phyloP scores from a whole-genome alignment of 2,113 vertebrate species.

The Xenopus borealis region DNA sequence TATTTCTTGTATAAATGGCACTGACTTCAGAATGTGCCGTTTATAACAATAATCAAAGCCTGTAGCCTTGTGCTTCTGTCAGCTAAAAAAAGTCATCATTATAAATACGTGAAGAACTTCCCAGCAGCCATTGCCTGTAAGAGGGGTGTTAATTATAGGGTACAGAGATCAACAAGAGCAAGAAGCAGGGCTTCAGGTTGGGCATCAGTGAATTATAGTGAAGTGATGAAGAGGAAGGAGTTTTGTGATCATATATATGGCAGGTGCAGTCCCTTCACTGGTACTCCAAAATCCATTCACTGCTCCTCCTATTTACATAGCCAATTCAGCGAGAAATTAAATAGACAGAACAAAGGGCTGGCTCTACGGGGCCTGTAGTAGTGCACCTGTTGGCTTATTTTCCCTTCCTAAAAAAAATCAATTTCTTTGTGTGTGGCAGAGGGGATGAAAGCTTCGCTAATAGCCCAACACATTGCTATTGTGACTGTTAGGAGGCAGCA shows the following conservation, averaged over 20 bases:
- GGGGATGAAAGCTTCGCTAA: slow-evolving; percentile 29
- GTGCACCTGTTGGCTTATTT: slow-evolving; percentile 35
- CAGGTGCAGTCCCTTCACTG: slow-evolving; percentile 27
- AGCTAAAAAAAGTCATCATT: too few relatives aligned
- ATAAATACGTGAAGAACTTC: too few relatives aligned
- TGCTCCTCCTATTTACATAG: slow-evolving; percentile 31
- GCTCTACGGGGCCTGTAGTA: slow-evolving; percentile 11
- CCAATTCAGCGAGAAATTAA: slow-evolving; percentile 31
- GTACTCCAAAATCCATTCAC: slow-evolving; percentile 19
- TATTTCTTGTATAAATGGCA: too few relatives aligned
- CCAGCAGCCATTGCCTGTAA: too few relatives aligned
- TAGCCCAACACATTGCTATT: slow-evolving; percentile 18
- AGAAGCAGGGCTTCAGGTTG: too few relatives aligned
- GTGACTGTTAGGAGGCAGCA: slow-evolving; percentile 10
- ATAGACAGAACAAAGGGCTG: slow-evolving; percentile 23
- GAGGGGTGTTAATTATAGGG: too few relatives aligned
- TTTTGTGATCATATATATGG: slow-evolving; percentile 1
- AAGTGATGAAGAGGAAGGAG: neutral
- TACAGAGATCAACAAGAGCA: too few relatives aligned
- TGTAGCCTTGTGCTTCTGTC: too few relatives aligned
- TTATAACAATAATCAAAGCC: too few relatives aligned
- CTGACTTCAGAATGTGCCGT: too few relatives aligned
- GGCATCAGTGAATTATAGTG: too few relatives aligned
- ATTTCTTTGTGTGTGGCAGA: slow-evolving; percentile 27
- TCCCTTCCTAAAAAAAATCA: slow-evolving; percentile 22